Conservation (phyloP, 2,797 vertebrate genomes). For the Anas flavirostris region DNA sequence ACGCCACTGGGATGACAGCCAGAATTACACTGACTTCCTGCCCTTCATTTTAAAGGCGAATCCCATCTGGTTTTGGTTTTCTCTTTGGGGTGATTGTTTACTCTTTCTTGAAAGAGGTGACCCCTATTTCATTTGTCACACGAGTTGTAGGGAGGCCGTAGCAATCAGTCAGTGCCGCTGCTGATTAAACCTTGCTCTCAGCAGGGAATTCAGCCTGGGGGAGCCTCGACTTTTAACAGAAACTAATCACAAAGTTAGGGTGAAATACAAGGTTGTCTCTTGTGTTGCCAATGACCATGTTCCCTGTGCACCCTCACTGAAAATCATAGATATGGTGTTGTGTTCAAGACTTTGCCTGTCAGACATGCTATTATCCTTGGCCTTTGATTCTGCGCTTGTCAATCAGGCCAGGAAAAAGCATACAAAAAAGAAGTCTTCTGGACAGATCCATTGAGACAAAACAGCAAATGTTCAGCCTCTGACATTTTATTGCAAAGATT, state of each 20-base stretch:
- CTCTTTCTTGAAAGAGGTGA: constrained; percentile 28
- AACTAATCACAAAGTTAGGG: background rate
- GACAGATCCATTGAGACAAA: background rate
- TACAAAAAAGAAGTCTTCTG: background rate
- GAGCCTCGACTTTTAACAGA: constrained; percentile 19
- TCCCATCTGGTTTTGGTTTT: background rate
- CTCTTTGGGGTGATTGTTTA: constrained; percentile 37
- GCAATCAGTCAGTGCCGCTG: background rate
- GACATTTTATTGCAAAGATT: background rate
- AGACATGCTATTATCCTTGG: background rate
- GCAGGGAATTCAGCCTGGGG: constrained; percentile 15
- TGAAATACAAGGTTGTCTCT: background rate
- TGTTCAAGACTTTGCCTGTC: background rate
- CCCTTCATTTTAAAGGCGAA: background rate
- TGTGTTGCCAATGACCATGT: background rate
- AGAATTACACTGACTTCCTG: background rate
- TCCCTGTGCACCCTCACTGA: background rate
- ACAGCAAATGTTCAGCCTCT: background rate
- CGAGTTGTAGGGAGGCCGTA: background rate
- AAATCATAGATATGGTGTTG: accelerated
- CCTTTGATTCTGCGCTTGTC: background rate
- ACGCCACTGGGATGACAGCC: background rate
- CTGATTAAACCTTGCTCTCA: constrained; percentile 42
- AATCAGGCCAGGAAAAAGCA: background rate
- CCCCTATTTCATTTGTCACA: constrained; percentile 33